Percentiles rank a stretch among this genome's conserved stretches.
Evolutionary conservation across 2,113 vertebrate species (phyloP).

Genomic region (Cheirogaleus medius): DNA sequence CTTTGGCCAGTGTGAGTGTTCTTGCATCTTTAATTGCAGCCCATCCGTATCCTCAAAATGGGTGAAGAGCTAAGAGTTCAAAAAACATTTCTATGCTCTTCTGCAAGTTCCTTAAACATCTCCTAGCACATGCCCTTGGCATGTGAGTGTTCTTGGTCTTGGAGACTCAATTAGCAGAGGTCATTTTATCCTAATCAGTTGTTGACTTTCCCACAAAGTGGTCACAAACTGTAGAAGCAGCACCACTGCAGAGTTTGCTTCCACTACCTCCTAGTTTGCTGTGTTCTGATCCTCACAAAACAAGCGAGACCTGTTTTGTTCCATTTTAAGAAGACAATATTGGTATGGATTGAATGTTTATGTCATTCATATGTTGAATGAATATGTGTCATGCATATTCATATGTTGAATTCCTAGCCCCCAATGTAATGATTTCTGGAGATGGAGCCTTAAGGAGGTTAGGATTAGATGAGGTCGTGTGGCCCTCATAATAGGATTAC

Average conservation of each 20-base stretch:
- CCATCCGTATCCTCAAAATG: background rate
- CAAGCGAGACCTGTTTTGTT: background rate
- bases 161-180: rapidly evolving
- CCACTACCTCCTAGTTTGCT: background rate
- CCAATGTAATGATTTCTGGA: background rate
- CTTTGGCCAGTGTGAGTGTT: background rate
- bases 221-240: background rate
- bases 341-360: background rate
- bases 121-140: background rate
- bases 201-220: background rate
- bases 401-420: background rate
- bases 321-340: background rate
- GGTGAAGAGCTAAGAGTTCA: background rate
- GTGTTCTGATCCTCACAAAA: background rate
- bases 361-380: too few relatives aligned
- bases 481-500: background rate
- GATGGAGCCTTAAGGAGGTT: background rate
- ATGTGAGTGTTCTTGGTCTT: background rate
- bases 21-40: background rate
- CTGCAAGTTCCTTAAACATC: background rate
- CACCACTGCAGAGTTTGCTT: background rate
- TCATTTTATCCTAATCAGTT: background rate
- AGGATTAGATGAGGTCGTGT: background rate
- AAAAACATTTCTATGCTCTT: background rate
- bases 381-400: too few relatives aligned